Evolutionary conservation across 1,140 invertebrate species (phyloP).

Genomic region (Heliothis virescens): DNA sequence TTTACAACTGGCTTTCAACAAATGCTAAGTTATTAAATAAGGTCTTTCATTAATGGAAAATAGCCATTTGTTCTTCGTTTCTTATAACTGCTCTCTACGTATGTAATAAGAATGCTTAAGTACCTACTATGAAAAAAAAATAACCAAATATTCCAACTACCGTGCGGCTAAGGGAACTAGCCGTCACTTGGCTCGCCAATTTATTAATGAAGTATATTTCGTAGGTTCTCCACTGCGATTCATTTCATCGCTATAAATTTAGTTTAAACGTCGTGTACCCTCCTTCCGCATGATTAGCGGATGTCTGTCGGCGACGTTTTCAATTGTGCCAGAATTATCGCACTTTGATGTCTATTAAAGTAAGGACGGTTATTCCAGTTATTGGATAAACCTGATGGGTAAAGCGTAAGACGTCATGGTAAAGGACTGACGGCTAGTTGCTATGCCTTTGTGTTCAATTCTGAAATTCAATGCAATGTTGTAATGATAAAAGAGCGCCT

Average conservation of each 20-base stretch:
- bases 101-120: too few species aligned
- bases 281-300: constrained; percentile 66
- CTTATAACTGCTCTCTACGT: too few species aligned
- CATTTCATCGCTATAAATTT: constrained; percentile 64
- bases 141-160: not conserved
- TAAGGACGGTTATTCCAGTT: constrained; percentile 45
- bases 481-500: too few species aligned
- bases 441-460: too few species aligned
- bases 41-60: too few species aligned
- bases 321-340: constrained; percentile 61
- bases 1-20: too few species aligned
- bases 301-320: constrained; percentile 63
- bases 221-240: constrained; percentile 50
- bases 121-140: too few species aligned
- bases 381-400: constrained; percentile 23
- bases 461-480: not conserved
- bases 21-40: too few species aligned
- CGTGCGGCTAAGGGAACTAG: constrained; percentile 8
- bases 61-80: too few species aligned
- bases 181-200: constrained; percentile 52
- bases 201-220: constrained; percentile 53
- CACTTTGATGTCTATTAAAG: constrained; percentile 44
- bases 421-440: too few species aligned
- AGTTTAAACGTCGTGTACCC: constrained; percentile 59
- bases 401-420: not conserved